A percentile compares a stretch with the other conserved stretches of the same genome.
phyloP scores from a whole-genome alignment of 2,888 invertebrate species.

The Sthenelais limicola region DNA sequence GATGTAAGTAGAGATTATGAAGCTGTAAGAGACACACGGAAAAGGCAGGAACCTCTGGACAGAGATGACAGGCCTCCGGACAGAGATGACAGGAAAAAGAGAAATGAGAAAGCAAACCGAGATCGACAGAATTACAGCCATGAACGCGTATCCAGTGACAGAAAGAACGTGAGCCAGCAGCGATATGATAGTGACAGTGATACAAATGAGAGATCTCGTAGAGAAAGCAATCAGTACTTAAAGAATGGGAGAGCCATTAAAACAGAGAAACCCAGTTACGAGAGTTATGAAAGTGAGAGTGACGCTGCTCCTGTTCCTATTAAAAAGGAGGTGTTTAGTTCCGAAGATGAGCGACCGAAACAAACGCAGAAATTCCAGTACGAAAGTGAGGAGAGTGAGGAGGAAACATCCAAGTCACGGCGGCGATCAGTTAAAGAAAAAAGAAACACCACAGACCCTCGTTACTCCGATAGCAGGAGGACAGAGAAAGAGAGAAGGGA shows the following conservation, averaged over 20 bases:
- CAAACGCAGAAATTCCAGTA: too few relatives aligned
- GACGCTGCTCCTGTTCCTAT: too few relatives aligned
- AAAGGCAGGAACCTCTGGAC: not conserved
- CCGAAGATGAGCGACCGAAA: too few relatives aligned
- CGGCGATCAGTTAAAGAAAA: too few relatives aligned
- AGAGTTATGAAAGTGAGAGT: too few relatives aligned
- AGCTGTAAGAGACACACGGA: not conserved
- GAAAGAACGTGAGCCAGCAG: slow-evolving; percentile 10
- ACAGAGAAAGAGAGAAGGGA: too few relatives aligned
- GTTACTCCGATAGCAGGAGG: too few relatives aligned
- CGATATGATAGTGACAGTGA: not conserved
- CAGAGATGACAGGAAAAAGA: not conserved
- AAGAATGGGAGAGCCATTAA: not conserved
- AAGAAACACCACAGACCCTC: too few relatives aligned
- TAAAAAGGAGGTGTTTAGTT: too few relatives aligned
- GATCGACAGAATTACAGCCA: not conserved
- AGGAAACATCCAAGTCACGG: too few relatives aligned
- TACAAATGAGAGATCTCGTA: not conserved
- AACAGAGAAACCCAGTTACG: slow-evolving; percentile 3
- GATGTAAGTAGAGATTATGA: not conserved
- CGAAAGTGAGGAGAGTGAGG: too few relatives aligned
- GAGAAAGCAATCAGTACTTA: not conserved
- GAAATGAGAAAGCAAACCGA: slow-evolving; percentile 6
- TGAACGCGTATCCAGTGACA: not conserved
- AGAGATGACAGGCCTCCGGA: not conserved